Evolutionary conservation across 2,888 invertebrate genomes (phyloP), one percentile per base, ranked within the genome.

Genomic region (Polyommatus iphigenia): DNA sequence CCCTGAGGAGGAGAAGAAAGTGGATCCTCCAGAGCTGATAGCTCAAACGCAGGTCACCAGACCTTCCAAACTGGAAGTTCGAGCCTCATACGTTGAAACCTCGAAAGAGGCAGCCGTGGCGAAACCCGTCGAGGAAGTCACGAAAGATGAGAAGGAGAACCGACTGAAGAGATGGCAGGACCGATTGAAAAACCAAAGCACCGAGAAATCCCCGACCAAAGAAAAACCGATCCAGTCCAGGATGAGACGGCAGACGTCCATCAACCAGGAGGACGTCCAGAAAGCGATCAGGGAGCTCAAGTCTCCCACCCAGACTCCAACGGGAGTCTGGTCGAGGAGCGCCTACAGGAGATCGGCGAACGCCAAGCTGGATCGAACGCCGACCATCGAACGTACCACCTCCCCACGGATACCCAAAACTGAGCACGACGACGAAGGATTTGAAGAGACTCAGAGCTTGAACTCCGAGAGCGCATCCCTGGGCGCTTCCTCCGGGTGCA

Each of bases 381-480:
- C 83, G 10, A 76, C 80, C n/a, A 81, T 82, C 81, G 92, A 93
- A 79, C 86, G 92, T 78, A 92, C 91, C 1, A 90, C 88, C 0
- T 91, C 93, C 3, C 92, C 93, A 0, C 92, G 95, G 50, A 94
- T 92, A 80, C 90, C 95, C 0, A 95, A 95, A 87, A 94, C 94
- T 0, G 96, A 97, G 81, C 96, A 96, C 81, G 98, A 97, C 85
- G 98, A 98, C 86, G 98, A 98, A 94, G 98, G 98, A 10, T 98
- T 98, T 85, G 98, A 98, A 87, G 98, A 98, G 91, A 97, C 97
- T 0, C 98, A 98, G 85, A 98, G 97, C 85, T 93, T 98, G 77
- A 97, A 97, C 84, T 98, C 98, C 0, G 98, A 98, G 87, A 97
- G 97, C 8, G 96, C 97, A 3, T 97, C 97, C 73, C 97, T 97